Evolutionary conservation across 2,113 vertebrate genomes (phyloP).

Genomic region (Cranoglanis bouderius): DNA sequence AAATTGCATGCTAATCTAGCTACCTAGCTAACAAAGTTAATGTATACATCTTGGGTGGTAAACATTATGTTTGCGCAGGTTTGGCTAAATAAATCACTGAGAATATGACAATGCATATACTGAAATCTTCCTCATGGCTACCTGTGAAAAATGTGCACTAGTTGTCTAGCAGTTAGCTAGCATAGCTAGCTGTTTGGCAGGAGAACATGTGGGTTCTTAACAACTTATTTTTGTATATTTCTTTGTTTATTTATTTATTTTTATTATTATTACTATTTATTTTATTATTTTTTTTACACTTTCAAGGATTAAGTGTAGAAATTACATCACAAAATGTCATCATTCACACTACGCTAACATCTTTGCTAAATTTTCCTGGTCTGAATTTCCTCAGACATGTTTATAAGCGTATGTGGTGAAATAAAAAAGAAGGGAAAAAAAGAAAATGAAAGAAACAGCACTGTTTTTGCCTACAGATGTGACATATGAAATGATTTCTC

Average conservation of each 20-base stretch:
- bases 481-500: constrained; percentile 8
- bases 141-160: not conserved
- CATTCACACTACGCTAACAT: not conserved
- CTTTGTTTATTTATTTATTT: not conserved
- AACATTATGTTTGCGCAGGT: not conserved
- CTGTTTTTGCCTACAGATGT: not conserved
- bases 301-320: too few relatives aligned
- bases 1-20: not conserved
- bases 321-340: not conserved
- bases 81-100: not conserved
- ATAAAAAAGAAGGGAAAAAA: not conserved
- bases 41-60: not conserved
- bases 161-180: not conserved
- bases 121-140: not conserved
- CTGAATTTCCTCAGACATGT: not conserved
- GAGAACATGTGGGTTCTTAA: not conserved
- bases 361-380: not conserved
- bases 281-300: not conserved
- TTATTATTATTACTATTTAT: too few relatives aligned
- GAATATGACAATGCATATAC: not conserved
- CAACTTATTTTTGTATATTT: not conserved
- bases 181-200: not conserved
- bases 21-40: not conserved
- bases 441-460: not conserved
- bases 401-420: not conserved